Conservation (phyloP, 2,888 invertebrate species). For the Barypeithes pellucidus region DNA sequence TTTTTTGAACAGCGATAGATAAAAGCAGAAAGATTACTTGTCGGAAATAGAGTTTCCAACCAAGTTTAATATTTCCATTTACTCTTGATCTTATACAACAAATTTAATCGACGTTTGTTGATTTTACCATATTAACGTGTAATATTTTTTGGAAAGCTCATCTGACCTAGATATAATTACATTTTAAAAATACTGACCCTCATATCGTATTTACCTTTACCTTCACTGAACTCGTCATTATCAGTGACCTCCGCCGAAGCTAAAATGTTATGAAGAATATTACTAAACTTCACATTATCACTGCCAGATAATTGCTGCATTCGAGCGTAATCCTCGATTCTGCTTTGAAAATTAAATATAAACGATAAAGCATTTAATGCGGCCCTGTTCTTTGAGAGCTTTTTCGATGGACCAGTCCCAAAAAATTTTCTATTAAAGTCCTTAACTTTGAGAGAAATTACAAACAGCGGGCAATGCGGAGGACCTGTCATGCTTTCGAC, state of each 20-base stretch:
- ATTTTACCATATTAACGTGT: too few relatives aligned
- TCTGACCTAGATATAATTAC: neutral
- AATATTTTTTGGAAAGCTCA: too few relatives aligned
- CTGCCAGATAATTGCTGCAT: conserved; percentile 15
- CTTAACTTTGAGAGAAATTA: conserved; percentile 84
- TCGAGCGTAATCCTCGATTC: conserved; percentile 14
- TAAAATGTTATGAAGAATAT: conserved; percentile 13
- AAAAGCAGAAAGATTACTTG: too few relatives aligned
- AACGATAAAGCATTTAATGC: conserved; percentile 74
- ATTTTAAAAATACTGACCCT: conserved; percentile 5
- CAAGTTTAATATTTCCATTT: too few relatives aligned
- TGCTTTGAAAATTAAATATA: conserved; percentile 70
- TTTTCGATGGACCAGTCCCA: conserved; percentile 75
- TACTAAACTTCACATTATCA: conserved; percentile 24
- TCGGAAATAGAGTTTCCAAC: too few relatives aligned
- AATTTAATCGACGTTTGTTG: too few relatives aligned
- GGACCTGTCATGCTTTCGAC: conserved; percentile 87
- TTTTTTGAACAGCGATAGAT: too few relatives aligned
- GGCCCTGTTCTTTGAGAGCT: conserved; percentile 74
- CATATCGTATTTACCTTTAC: conserved; percentile 32
- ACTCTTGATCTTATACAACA: too few relatives aligned
- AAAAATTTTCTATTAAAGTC: conserved; percentile 71
- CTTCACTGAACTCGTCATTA: conserved; percentile 3
- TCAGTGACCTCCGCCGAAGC: conserved; percentile 2
- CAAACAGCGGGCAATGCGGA: conserved; percentile 90